Evolutionary conservation across 2,113 vertebrate species (phyloP).

Genomic region (Scomber colias): DNA sequence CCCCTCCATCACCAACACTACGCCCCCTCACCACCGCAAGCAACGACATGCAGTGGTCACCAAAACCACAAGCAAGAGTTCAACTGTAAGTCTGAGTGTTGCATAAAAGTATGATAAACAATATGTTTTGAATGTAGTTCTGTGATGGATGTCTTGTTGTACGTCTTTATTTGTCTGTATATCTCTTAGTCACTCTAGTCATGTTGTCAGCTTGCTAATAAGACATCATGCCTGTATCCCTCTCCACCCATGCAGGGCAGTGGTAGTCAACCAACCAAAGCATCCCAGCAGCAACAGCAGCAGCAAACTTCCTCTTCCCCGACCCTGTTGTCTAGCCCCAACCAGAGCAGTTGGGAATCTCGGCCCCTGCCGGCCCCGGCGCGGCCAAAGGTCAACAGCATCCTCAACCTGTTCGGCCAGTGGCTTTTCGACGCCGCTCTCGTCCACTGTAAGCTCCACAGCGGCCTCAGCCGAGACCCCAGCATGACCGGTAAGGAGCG

Average conservation of each 20-base stretch:
- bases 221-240: neutral
- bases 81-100: constrained; percentile 85
- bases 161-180: neutral
- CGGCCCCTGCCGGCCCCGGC: constrained; percentile 93
- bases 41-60: constrained; percentile 91
- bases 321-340: constrained; percentile 94
- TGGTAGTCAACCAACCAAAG: constrained; percentile 90
- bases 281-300: constrained; percentile 87
- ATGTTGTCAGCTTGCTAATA: neutral
- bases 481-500: constrained; percentile 96
- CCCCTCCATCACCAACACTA: constrained; percentile 90
- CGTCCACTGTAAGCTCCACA: constrained; percentile 98
- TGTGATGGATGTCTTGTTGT: neutral
- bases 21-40: constrained; percentile 93
- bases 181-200: neutral
- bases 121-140: neutral
- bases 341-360: constrained; percentile 94
- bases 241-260: constrained; percentile 80
- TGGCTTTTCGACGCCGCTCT: constrained; percentile 97
- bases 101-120: neutral
- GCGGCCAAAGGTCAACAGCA: constrained; percentile 97
- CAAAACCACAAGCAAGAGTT: constrained; percentile 93
- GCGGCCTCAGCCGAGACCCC: constrained; percentile 94
- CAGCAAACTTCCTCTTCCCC: constrained; percentile 91
- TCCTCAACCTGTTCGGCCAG: constrained; percentile 97